Conservation (phyloP, 2,113 vertebrate genomes). For the Pseudorasbora parva region DNA sequence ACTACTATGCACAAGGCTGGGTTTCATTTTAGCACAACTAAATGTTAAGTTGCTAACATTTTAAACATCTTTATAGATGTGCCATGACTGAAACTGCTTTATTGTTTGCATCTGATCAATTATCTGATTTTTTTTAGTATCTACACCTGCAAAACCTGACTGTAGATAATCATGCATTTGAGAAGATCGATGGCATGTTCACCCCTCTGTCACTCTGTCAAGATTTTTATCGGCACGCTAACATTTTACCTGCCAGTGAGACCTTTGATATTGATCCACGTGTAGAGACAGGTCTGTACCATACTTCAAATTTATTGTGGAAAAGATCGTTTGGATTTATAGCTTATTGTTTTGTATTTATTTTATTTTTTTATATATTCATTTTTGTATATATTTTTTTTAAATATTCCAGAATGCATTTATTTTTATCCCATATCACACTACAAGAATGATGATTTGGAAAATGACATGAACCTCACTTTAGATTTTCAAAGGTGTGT, state of each 20-base stretch:
- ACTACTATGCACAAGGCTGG: not conserved
- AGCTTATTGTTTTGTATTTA: not conserved
- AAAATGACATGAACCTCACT: conserved; percentile 78
- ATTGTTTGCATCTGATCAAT: not conserved
- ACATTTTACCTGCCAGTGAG: conserved; percentile 83
- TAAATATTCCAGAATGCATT: conserved; percentile 82
- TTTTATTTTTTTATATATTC: not conserved
- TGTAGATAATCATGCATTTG: conserved; percentile 87
- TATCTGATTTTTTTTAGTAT: conserved; percentile 77
- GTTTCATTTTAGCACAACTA: not conserved
- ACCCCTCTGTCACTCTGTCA: conserved; percentile 86
- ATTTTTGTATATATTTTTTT: not conserved
- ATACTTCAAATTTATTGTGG: not conserved
- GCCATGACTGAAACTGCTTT: not conserved
- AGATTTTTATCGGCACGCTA: conserved; percentile 84
- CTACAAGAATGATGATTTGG: conserved; percentile 59
- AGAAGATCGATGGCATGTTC: conserved; percentile 70
- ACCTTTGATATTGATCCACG: conserved; percentile 90
- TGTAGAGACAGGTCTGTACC: conserved; percentile 78
- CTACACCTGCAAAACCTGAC: conserved; percentile 82
- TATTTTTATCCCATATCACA: conserved; percentile 75
- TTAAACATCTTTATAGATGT: no score
- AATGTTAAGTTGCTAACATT: no score
- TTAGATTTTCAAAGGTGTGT: conserved; percentile 91
- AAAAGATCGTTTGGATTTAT: not conserved